Evolutionary conservation across 2,113 vertebrate species (phyloP).

Genomic region (Rattus rattus): DNA sequence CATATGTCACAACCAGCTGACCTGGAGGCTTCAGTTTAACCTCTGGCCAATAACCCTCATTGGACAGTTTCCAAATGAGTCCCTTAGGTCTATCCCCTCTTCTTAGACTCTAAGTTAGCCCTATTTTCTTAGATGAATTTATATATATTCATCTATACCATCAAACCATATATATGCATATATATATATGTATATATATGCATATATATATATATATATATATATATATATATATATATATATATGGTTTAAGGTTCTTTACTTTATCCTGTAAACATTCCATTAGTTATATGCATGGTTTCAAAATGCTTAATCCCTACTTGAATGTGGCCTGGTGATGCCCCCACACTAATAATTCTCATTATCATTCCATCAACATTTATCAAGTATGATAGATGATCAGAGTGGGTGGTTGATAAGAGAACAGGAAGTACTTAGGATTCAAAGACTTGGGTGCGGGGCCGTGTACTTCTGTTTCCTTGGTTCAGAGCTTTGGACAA

Average conservation of each 20-base stretch:
- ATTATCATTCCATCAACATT: neutral
- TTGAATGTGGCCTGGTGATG: constrained; percentile 7
- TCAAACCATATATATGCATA: too few species aligned
- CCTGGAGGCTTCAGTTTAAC: neutral
- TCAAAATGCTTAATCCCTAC: constrained; percentile 20
- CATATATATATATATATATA: too few species aligned
- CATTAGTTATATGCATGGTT: neutral
- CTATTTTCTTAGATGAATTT: neutral
- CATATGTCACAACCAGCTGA: constrained; percentile 6
- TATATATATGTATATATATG: too few species aligned
- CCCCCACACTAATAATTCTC: neutral
- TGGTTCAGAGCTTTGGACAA: constrained; percentile 17
- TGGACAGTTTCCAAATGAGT: neutral
- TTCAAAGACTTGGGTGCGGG: neutral
- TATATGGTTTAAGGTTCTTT: too few species aligned
- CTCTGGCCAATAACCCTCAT: neutral
- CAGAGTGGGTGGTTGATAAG: neutral
- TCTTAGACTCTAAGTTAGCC: constrained; percentile 17
- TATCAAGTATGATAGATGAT: neutral
- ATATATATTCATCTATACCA: too few species aligned
- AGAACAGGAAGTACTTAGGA: constrained; percentile 18
- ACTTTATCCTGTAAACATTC: constrained; percentile 33
- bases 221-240: too few species aligned
- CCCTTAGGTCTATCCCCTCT: constrained; percentile 20
- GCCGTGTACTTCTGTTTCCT: neutral